Conservation (phyloP, 2,888 invertebrate genomes). For the Nasonia oneida region DNA sequence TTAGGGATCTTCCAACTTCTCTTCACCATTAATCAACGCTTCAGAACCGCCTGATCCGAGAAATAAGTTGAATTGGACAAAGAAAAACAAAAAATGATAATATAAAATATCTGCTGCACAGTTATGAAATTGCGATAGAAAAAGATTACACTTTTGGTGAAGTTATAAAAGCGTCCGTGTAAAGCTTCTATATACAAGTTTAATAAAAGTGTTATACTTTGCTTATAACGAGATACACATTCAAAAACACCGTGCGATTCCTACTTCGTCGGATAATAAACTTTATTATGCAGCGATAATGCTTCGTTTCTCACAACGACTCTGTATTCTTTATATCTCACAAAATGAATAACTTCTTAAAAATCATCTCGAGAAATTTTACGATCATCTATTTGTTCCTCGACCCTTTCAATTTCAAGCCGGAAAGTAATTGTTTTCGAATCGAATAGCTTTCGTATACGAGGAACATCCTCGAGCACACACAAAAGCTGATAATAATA, state of each 20-base stretch:
- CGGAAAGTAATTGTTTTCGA: neutral
- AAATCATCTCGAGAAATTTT: neutral
- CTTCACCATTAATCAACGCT: neutral
- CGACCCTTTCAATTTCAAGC: neutral
- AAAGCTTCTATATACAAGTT: neutral
- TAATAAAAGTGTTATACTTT: neutral
- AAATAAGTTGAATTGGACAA: neutral
- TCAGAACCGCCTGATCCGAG: neutral
- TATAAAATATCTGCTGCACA: neutral
- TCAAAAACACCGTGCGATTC: neutral
- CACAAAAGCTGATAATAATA: neutral
- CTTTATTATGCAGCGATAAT: conserved; percentile 20
- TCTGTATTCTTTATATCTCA: neutral
- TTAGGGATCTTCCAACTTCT: conserved; percentile 10
- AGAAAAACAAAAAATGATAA: neutral
- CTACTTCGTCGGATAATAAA: neutral
- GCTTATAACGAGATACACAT: neutral
- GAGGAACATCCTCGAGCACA: neutral
- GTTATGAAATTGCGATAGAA: neutral
- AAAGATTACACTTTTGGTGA: neutral
- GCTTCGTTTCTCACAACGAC: neutral
- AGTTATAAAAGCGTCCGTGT: neutral
- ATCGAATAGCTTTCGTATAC: neutral
- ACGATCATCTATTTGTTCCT: neutral
- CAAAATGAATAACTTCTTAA: neutral